Evolutionary conservation across 2,888 invertebrate genomes (phyloP), one percentile per base, ranked within the genome.

Genomic region (Brachypalpus laphriformis): DNA sequence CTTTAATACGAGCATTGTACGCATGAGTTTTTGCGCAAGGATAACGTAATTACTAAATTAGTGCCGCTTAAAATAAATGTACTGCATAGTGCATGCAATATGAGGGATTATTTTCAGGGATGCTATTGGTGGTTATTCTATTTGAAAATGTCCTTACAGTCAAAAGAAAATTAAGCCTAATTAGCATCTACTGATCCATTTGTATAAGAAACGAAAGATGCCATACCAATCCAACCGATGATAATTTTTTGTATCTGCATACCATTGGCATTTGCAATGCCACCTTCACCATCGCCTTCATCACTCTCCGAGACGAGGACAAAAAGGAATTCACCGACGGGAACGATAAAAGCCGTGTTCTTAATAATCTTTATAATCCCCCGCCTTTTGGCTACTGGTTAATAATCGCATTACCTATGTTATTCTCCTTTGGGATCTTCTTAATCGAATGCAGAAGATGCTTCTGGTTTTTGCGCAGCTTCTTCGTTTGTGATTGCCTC

Each of bases 21-120:
- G 45, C 20, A 51, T 49, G 66, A 22, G 14, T 37, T 11, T 40
- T 25, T 25, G n/a, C 40, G 31, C 68, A 49, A 45, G 16, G 59
- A 37, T 16, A 59, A 61, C 20, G 47, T 61, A 68, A 77, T 68
- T 59, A 61, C 76, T 77, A 68, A 77, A 68, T 77, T 42, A 68
- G 66, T 66, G 37, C 34, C 51, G 66, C 37, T 66, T 14, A 34
- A 49, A 34, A 14, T 34, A 49, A 65, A 65, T 34, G 65, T n/a
- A n/a, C 16, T 45, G 45, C n/a, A 5, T 3, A 16, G 3, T n/a
- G 57, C 25, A 42, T 5, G 25, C 40, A 59, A 25, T 59, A 16
- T 9, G 37, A 40, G 22, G 40, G 59, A 40, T 42, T 61, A 42
- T 9, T 14, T 16, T 11, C 28, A 1, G 18, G 9, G 18, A 14